phyloP scores from a whole-genome alignment of 2,797 vertebrate species.

The Paguma larvata region DNA sequence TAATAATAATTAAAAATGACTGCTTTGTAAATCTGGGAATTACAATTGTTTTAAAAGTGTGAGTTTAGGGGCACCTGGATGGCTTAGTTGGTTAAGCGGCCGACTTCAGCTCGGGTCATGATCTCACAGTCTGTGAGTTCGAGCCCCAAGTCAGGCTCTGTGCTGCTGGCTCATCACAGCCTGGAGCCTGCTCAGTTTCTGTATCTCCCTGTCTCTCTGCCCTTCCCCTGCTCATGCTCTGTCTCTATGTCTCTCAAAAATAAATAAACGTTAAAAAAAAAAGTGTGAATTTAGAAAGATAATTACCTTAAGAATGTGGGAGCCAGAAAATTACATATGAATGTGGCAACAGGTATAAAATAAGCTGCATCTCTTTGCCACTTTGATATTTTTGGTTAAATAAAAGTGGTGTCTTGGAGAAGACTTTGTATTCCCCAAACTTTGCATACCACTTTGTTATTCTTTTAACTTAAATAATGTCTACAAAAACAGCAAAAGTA shows the following conservation, averaged over 20 bases:
- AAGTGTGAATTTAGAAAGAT: conserved; percentile 46
- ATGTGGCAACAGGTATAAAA: conserved; percentile 33
- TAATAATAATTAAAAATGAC: conserved; percentile 10
- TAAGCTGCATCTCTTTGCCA: conserved; percentile 1
- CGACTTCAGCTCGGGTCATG: too few relatives aligned
- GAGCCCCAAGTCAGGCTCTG: too few relatives aligned
- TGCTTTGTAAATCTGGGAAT: conserved; percentile 51
- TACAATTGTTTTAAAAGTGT: conserved; percentile 53
- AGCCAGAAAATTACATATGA: not conserved
- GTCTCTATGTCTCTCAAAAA: too few relatives aligned
- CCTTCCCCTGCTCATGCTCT: too few relatives aligned
- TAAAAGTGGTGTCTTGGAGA: not conserved
- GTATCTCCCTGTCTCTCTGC: too few relatives aligned
- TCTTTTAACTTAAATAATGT: not conserved
- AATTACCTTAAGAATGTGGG: conserved; percentile 50
- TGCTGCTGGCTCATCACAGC: too few relatives aligned
- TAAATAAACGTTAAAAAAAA: too few relatives aligned
- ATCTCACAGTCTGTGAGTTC: too few relatives aligned
- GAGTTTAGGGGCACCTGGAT: conserved; percentile 1
- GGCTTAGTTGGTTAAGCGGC: too few relatives aligned
- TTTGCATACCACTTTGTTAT: not conserved
- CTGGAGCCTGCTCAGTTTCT: too few relatives aligned
- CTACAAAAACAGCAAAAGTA: not conserved
- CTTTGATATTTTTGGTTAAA: not conserved
- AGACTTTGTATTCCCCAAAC: not conserved